These are phyloP conservation scores for Drosophila nasuta DNA, from an alignment of 1,140 invertebrate species.

Conservation along the genomic window DNA sequence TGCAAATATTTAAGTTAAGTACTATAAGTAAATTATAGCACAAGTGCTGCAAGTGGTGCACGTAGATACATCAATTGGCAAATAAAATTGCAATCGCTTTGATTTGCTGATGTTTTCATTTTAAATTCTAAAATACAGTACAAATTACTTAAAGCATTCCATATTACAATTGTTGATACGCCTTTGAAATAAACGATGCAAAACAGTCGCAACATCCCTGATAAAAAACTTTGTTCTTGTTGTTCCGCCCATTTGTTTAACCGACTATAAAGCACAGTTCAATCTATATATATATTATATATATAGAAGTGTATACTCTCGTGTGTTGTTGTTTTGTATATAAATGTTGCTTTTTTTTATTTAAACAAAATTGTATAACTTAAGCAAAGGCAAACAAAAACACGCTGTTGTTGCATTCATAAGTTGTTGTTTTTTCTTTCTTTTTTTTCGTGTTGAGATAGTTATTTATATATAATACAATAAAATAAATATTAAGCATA, in stretches of 20 bases:
- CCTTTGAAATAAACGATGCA: slow-evolving; percentile 35
- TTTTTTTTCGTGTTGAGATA: slow-evolving; percentile 56
- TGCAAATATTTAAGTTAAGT: slow-evolving; percentile 51
- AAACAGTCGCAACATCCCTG: slow-evolving; percentile 61
- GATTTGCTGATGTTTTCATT: slow-evolving; percentile 6
- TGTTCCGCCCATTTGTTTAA: slow-evolving; percentile 35
- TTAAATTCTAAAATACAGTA: slow-evolving; percentile 46
- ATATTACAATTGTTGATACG: slow-evolving; percentile 49
- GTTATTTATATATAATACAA: slow-evolving; percentile 81
- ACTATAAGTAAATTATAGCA: slow-evolving; percentile 34
- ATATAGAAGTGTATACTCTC: slow-evolving; percentile 42
- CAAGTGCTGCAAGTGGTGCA: slow-evolving; percentile 38
- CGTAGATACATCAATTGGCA: slow-evolving; percentile 11
- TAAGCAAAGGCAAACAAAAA: slow-evolving; percentile 73
- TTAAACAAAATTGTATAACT: slow-evolving; percentile 75
- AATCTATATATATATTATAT: slow-evolving; percentile 29
- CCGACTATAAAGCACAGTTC: slow-evolving; percentile 50
- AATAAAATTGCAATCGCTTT: slow-evolving; percentile 43
- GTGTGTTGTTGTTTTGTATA: slow-evolving; percentile 36
- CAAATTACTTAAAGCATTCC: slow-evolving; percentile 59
- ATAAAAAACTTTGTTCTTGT: slow-evolving; percentile 48
- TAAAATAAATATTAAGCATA: slow-evolving; percentile 83
- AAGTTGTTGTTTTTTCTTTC: slow-evolving; percentile 26
- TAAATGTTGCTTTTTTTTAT: slow-evolving; percentile 54
- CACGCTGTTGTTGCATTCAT: slow-evolving; percentile 46